Evolutionary conservation across 2,888 invertebrate genomes (phyloP).

Genomic region (Pomacea canaliculata): DNA sequence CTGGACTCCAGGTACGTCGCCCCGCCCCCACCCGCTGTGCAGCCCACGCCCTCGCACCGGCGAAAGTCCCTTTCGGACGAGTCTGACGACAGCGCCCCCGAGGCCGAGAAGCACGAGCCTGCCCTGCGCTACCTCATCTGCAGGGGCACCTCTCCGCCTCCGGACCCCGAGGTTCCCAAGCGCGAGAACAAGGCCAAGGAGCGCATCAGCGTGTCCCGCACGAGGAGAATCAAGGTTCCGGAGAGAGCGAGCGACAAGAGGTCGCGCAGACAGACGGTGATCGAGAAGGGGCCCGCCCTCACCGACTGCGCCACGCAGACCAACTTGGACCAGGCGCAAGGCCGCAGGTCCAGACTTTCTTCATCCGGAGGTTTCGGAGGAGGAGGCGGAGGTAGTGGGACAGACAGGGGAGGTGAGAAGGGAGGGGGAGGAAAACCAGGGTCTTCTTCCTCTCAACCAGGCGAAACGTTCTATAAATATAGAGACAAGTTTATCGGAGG

Average conservation of each 20-base stretch:
- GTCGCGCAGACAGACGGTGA: slow-evolving; percentile 33
- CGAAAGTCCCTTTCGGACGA: slow-evolving; percentile 36
- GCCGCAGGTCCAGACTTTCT: slow-evolving; percentile 34
- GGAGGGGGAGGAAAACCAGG: slow-evolving; percentile 33
- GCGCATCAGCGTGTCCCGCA: slow-evolving; percentile 50
- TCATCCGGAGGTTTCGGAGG: slow-evolving; percentile 25
- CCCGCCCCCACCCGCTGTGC: slow-evolving; percentile 13
- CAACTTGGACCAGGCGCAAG: slow-evolving; percentile 47
- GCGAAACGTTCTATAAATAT: slow-evolving; percentile 53
- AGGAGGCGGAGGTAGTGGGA: slow-evolving; percentile 20
- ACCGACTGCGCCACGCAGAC: slow-evolving; percentile 58
- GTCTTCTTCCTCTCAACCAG: slow-evolving; percentile 14
- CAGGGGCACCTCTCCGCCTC: slow-evolving; percentile 64
- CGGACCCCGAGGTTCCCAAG: slow-evolving; percentile 46
- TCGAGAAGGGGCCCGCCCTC: slow-evolving; percentile 32
- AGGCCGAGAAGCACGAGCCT: slow-evolving; percentile 54
- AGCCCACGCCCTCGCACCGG: slow-evolving; percentile 22
- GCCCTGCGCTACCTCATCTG: slow-evolving; percentile 57
- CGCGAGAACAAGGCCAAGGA: slow-evolving; percentile 42
- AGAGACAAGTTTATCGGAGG: slow-evolving; percentile 49
- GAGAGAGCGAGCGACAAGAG: slow-evolving; percentile 26
- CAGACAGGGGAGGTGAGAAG: slow-evolving; percentile 21
- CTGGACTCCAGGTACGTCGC: slow-evolving; percentile 9
- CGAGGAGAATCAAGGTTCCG: slow-evolving; percentile 51
- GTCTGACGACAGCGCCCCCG: slow-evolving; percentile 59